Percentiles rank a stretch among this genome's conserved stretches.
Evolutionary conservation across 2,888 invertebrate species (phyloP).

Genomic region (Phortica magna): DNA sequence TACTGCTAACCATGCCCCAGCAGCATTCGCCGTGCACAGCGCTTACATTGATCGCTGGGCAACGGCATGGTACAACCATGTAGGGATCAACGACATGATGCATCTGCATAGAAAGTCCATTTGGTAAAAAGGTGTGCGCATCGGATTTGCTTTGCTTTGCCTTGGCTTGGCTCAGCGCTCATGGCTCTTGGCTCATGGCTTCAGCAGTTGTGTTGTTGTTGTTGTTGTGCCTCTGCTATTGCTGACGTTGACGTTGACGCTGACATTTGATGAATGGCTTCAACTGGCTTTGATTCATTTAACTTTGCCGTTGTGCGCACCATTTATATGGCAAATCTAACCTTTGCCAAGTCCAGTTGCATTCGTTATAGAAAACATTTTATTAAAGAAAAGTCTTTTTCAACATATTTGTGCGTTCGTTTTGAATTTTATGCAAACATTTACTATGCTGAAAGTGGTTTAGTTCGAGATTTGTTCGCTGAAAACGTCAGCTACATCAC

Average conservation of each 20-base stretch:
- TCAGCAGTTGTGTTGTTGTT: no score
- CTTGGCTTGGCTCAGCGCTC: slow-evolving; percentile 36
- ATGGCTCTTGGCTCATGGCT: slow-evolving; percentile 38
- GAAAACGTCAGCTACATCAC: no score
- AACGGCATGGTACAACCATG: background rate
- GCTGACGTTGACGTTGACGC: slow-evolving; percentile 32
- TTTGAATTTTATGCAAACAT: no score
- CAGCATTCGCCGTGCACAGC: background rate
- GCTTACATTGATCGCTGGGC: slow-evolving; percentile 11
- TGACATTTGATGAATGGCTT: slow-evolving; percentile 68
- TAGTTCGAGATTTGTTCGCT: no score
- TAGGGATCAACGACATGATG: slow-evolving; percentile 39
- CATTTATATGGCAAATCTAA: slow-evolving; percentile 42
- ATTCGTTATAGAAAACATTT: slow-evolving; percentile 43
- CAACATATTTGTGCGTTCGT: no score
- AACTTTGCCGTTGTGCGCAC: slow-evolving; percentile 51
- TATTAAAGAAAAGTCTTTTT: slow-evolving; percentile 12
- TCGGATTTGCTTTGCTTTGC: slow-evolving; percentile 3
- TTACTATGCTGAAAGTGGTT: no score
- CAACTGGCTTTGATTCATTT: slow-evolving; percentile 67
- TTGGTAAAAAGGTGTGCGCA: slow-evolving; percentile 32
- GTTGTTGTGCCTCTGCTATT: slow-evolving; percentile 30
- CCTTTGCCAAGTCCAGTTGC: background rate
- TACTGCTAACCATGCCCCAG: slow-evolving; percentile 45
- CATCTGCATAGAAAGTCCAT: slow-evolving; percentile 53